Evolutionary conservation across 2,888 invertebrate species (phyloP).

Genomic region (Craniophora ligustri): DNA sequence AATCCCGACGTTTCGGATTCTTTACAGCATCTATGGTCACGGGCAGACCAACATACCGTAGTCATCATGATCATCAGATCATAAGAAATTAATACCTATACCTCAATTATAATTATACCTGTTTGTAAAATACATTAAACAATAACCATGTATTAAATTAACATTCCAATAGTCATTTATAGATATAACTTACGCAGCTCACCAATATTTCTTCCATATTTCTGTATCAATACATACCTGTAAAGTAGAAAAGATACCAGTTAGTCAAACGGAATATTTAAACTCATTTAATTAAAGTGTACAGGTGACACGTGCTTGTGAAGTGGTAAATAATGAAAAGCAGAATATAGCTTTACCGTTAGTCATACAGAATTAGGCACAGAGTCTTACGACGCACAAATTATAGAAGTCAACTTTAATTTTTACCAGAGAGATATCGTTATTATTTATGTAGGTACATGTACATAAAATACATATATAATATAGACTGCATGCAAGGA

Average conservation of each 20-base stretch:
- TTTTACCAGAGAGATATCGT: too few relatives aligned
- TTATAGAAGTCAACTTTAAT: too few relatives aligned
- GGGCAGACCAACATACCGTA: too few relatives aligned
- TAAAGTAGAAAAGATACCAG: slow-evolving; percentile 20
- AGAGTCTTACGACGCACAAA: too few relatives aligned
- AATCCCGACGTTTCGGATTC: too few relatives aligned
- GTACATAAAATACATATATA: neutral
- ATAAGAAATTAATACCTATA: too few relatives aligned
- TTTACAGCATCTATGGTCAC: too few relatives aligned
- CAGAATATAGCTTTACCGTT: slow-evolving; percentile 6
- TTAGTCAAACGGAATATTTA: slow-evolving; percentile 23
- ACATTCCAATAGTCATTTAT: neutral
- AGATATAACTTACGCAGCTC: slow-evolving; percentile 22
- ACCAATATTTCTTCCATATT: slow-evolving; percentile 9
- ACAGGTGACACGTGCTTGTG: neutral
- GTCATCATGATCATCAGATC: too few relatives aligned
- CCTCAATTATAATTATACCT: neutral
- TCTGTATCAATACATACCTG: slow-evolving; percentile 25
- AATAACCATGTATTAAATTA: neutral
- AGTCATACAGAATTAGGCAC: too few relatives aligned
- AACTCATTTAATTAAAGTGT: neutral
- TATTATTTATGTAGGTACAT: too few relatives aligned
- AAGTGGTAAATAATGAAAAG: slow-evolving; percentile 18
- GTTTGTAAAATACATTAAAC: neutral
- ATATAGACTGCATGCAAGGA: too few relatives aligned